Base-by-base conservation (phyloP, 2,888 invertebrate species). In the Cabera pusaria region DNA sequence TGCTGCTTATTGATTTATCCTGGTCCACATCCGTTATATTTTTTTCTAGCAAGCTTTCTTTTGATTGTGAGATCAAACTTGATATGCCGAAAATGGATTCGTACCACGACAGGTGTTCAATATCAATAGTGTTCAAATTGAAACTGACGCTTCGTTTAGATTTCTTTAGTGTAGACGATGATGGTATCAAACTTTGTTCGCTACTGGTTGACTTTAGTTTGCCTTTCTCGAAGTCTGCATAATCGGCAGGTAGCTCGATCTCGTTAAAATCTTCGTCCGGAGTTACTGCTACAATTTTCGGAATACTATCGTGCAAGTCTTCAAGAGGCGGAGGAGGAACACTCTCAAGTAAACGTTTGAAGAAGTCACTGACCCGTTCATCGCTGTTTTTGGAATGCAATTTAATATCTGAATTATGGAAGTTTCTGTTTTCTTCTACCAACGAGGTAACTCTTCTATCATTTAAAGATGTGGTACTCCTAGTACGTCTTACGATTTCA, bases 1-100 rank as follows among this genome's bases (percentile, higher is more conserved):
- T 36, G 35, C 59, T 51, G n/a, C 38, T 45, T 18, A 38, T 44
- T 29, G 39, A 32, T 21, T 44, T 43, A 7, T 31, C 21, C 22
- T 20, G 10, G 21, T 18, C 17, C 36, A 41, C 41, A 9, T 51
- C 42, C 31, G 34, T 34, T 19, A 44, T 44, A 16, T 25, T 19
- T 4, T 25, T 26, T 34, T 6, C 25, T 25, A 16, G 41, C 6
- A 42, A 19, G 18, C 35, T 24, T 20, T 49, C 31, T 34, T 37
- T 39, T 21, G 33, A 32, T 6, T 39, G 38, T 33, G 26, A 22
- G 28, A 35, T 55, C 49, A 18, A 76, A 45, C 76, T 74, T n/a
- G 79, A 69, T 21, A 85, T 39, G 5, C 86, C 87, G 44, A 79
- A 84, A 35, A 84, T 76, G 26, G 77, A 79, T 49, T 87, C 85